Conservation (phyloP, 1,140 invertebrate genomes). For the Drosophila ogumai region DNA sequence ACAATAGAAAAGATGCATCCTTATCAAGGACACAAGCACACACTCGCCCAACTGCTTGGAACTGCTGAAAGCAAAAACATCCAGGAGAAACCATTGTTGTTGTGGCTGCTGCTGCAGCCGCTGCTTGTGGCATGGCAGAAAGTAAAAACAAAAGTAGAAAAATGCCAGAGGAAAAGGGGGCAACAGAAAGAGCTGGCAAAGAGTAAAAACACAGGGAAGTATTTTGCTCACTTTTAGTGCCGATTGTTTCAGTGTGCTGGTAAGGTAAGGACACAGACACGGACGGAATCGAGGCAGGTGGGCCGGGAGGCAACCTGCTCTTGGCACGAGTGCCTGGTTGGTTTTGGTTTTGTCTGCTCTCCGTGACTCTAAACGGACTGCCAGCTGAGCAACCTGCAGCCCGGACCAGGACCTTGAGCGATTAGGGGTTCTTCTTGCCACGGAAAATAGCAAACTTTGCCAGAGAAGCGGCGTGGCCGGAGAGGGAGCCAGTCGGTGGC, state of each 20-base stretch:
- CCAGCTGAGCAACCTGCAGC: constrained; percentile 53
- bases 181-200: constrained; percentile 27
- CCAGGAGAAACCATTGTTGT: constrained; percentile 13
- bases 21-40: constrained; percentile 74
- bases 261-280: constrained; percentile 9
- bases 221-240: constrained; percentile 76
- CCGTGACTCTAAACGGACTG: constrained; percentile 25
- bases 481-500: constrained; percentile 18
- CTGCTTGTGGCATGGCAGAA: constrained; percentile 63
- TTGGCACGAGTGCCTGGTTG: constrained; percentile 68
- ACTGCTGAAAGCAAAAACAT: constrained; percentile 53
- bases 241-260: constrained; percentile 63
- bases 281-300: constrained; percentile 1
- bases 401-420: constrained; percentile 62
- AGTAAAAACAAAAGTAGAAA: constrained; percentile 44
- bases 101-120: constrained; percentile 15
- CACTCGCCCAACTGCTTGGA: constrained; percentile 49
- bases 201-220: constrained; percentile 69
- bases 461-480: constrained; percentile 24
- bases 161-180: constrained; percentile 10
- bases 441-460: constrained; percentile 49
- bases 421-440: constrained; percentile 43
- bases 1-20: constrained; percentile 83
- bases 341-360: constrained; percentile 59
- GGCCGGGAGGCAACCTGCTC: constrained; percentile 55